Percentiles rank a stretch among this genome's conserved stretches.
These are phyloP conservation scores for Chrysemys picta DNA, from an alignment of 2,113 vertebrate genomes.

Conservation along the genomic window DNA sequence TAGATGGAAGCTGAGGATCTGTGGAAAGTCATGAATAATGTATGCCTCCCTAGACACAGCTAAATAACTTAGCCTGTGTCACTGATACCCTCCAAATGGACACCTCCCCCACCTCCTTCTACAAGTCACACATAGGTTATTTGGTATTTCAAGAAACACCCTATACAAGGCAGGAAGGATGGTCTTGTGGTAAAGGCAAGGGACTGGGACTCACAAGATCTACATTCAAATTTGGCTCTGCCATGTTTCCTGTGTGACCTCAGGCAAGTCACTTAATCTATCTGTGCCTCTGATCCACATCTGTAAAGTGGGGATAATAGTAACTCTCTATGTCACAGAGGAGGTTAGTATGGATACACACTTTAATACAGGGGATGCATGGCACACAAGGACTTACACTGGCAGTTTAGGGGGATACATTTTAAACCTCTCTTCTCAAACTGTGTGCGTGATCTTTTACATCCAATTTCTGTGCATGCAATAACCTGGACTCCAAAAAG, in stretches of 20 bases:
- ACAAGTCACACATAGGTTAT: neutral
- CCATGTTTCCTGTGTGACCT: neutral
- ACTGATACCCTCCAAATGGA: neutral
- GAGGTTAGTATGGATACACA: neutral
- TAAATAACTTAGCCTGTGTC: neutral
- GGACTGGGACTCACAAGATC: neutral
- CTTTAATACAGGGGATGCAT: no score
- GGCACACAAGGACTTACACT: neutral
- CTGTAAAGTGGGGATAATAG: neutral
- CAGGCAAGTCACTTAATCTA: neutral
- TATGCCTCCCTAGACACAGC: neutral
- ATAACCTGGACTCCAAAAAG: neutral
- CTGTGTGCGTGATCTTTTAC: no score
- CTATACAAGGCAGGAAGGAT: neutral
- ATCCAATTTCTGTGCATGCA: neutral
- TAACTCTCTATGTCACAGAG: neutral
- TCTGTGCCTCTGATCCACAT: neutral
- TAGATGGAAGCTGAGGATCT: neutral
- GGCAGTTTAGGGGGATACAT: neutral
- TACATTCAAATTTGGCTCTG: neutral
- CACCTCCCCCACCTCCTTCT: neutral
- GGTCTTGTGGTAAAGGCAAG: neutral
- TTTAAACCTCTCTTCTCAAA: neutral
- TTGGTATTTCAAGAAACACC: constrained; percentile 29
- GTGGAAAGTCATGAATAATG: neutral